Evolutionary conservation across 2,113 vertebrate genomes (phyloP).

Genomic region (Calidris pygmaea): DNA sequence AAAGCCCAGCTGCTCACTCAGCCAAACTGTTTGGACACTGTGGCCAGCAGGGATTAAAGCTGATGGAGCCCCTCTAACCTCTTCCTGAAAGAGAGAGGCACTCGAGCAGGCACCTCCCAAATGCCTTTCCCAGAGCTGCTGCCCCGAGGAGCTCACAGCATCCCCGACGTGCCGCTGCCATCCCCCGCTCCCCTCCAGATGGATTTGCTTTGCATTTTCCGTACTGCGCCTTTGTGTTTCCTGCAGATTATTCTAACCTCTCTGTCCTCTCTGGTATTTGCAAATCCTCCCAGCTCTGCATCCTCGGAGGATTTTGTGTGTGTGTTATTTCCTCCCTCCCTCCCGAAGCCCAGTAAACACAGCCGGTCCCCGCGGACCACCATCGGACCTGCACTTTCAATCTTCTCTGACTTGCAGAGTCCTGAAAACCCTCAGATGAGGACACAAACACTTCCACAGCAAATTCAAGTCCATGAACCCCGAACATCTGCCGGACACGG

Average conservation of each 20-base stretch:
- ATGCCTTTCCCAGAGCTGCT: neutral
- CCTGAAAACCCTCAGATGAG: neutral
- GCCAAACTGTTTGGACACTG: neutral
- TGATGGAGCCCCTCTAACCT: neutral
- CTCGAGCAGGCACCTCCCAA: neutral
- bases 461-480: rapidly evolving
- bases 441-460: neutral
- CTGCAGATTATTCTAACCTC: conserved; percentile 27
- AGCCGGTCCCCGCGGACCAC: neutral
- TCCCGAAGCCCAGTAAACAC: conserved; percentile 2
- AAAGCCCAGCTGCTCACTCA: neutral
- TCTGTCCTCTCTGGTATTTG: conserved; percentile 63
- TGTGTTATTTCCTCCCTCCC: conserved; percentile 46
- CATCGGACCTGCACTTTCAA: neutral
- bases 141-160: neutral
- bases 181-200: neutral
- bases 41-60: neutral
- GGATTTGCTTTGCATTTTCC: neutral
- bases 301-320: neutral
- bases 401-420: neutral
- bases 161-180: rapidly evolving
- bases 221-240: neutral
- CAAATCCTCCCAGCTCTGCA: conserved; percentile 29
- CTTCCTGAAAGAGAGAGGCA: neutral
- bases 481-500: rapidly evolving